Conservation (phyloP, 2,888 invertebrate species). For the Pterostichus niger region DNA sequence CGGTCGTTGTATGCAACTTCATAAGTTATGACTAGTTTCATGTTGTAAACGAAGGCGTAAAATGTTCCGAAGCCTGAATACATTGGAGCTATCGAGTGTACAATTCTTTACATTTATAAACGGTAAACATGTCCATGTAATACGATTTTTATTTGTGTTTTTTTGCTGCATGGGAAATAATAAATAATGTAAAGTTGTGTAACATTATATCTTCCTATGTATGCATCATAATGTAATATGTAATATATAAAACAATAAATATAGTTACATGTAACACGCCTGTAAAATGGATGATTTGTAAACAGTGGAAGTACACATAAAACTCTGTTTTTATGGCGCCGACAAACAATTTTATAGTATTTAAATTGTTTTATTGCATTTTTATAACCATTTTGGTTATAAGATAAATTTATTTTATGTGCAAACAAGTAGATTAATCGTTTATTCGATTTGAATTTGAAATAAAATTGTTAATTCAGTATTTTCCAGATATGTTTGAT, state of each 20-base stretch:
- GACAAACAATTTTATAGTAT: constrained; percentile 63
- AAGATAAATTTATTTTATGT: constrained; percentile 57
- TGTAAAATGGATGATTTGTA: constrained; percentile 61
- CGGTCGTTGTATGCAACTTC: constrained; percentile 11
- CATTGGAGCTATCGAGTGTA: constrained; percentile 10
- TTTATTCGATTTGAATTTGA: constrained; percentile 20
- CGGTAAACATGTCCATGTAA: constrained; percentile 19
- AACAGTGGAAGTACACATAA: constrained; percentile 55
- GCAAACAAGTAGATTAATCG: constrained; percentile 36
- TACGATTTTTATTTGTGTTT: constrained; percentile 4
- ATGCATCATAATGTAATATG: constrained; percentile 32
- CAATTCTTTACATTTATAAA: constrained; percentile 1
- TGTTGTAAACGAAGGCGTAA: constrained; percentile 54
- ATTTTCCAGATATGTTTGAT: too few species aligned
- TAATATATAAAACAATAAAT: constrained; percentile 59
- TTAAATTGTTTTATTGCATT: constrained; percentile 63
- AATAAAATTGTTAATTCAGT: too few species aligned
- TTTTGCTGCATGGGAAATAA: not conserved
- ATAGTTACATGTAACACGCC: constrained; percentile 6
- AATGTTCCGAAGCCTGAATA: constrained; percentile 26
- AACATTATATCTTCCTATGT: not conserved
- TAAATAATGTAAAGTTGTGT: constrained; percentile 35
- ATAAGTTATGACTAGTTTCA: constrained; percentile 38
- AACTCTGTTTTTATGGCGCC: constrained; percentile 55
- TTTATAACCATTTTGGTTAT: constrained; percentile 60